These are phyloP conservation scores for Drosophila setosimentum DNA, from an alignment of 2,888 invertebrate genomes.

Conservation along the genomic window DNA sequence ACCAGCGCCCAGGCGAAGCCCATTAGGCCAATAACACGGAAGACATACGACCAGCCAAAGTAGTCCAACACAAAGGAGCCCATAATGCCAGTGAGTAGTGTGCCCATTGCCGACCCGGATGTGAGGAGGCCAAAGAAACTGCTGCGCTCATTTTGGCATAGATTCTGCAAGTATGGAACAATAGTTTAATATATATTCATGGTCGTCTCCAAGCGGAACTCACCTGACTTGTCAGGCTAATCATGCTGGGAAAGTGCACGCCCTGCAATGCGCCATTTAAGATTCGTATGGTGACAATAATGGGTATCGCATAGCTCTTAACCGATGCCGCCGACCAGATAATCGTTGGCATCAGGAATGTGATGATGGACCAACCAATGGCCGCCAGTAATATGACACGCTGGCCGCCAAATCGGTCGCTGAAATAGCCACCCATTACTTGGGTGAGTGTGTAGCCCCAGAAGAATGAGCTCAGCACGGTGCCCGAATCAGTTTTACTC, in stretches of 20 bases:
- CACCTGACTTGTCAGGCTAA: constrained; percentile 88
- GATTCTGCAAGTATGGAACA: constrained; percentile 83
- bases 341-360: constrained; percentile 87
- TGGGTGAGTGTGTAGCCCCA: constrained; percentile 91
- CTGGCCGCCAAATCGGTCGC: constrained; percentile 88
- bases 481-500: constrained; percentile 90
- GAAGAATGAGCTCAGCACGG: constrained; percentile 89
- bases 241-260: constrained; percentile 90
- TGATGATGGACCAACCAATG: constrained; percentile 87
- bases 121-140: constrained; percentile 89
- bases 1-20: constrained; percentile 87
- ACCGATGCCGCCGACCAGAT: constrained; percentile 84
- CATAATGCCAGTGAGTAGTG: constrained; percentile 88
- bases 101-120: constrained; percentile 88
- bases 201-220: constrained; percentile 16
- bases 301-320: constrained; percentile 85
- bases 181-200: not conserved
- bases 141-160: constrained; percentile 88
- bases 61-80: constrained; percentile 89
- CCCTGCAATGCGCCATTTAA: constrained; percentile 89
- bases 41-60: constrained; percentile 89
- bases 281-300: constrained; percentile 87
- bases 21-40: constrained; percentile 88
- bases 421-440: constrained; percentile 87
- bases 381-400: constrained; percentile 88